These are phyloP conservation scores for Zoanthus sociatus DNA, from an alignment of 92 coral and sea anemone species.

Conservation along the genomic window DNA sequence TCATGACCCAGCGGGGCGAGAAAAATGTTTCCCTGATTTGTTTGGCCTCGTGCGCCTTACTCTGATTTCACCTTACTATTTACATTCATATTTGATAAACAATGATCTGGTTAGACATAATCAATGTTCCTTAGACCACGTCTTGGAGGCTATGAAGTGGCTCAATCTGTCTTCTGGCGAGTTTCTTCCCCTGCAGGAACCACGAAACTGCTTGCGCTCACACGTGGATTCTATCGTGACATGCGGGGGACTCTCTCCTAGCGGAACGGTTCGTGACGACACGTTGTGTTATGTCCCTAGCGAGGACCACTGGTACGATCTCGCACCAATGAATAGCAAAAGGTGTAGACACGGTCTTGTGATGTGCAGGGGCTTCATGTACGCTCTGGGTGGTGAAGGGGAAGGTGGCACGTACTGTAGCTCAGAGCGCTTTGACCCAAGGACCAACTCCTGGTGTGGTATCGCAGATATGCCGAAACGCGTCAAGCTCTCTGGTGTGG, in stretches of 20 bases:
- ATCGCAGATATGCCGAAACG: constrained; percentile 72
- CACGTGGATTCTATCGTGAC: constrained; percentile 83
- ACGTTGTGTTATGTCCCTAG: constrained; percentile 82
- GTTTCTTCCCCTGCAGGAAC: constrained; percentile 56
- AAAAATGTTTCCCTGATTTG: constrained; percentile 67
- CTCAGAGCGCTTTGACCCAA: constrained; percentile 82
- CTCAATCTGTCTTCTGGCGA: constrained; percentile 55
- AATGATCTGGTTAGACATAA: constrained; percentile 67
- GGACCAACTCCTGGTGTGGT: constrained; percentile 76
- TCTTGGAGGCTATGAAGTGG: constrained; percentile 76
- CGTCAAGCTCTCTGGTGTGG: constrained; percentile 80
- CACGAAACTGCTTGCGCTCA: constrained; percentile 75
- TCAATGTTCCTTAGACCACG: constrained; percentile 66
- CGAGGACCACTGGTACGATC: constrained; percentile 72
- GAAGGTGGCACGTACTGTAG: constrained; percentile 71
- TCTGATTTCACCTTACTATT: constrained; percentile 71
- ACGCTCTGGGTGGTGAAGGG: constrained; percentile 89
- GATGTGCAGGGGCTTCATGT: constrained; percentile 73
- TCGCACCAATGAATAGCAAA: constrained; percentile 77
- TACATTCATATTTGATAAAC: constrained; percentile 66
- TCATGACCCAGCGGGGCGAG: constrained; percentile 71
- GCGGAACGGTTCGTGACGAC: constrained; percentile 68
- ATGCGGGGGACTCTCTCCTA: constrained; percentile 86
- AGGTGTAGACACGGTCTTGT: constrained; percentile 84
- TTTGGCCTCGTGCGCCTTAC: constrained; percentile 86